Evolutionary conservation across 2,888 invertebrate genomes (phyloP).

Genomic region (Melanostoma mellinum): DNA sequence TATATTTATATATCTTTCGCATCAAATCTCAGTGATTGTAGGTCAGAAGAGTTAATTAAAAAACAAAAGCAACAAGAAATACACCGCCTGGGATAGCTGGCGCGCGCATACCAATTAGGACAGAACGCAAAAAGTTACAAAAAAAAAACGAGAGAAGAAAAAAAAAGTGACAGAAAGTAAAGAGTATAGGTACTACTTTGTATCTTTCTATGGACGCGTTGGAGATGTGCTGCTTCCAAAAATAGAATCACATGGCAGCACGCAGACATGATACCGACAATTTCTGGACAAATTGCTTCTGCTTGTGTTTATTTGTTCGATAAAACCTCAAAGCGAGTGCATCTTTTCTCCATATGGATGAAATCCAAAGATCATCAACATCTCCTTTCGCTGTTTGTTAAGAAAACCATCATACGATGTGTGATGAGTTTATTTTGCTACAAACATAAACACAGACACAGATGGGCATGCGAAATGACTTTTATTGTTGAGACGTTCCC

Average conservation of each 20-base stretch:
- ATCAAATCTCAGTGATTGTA: slow-evolving; percentile 59
- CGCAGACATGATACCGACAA: slow-evolving; percentile 22
- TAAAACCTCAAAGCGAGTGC: slow-evolving; percentile 31
- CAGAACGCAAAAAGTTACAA: slow-evolving; percentile 32
- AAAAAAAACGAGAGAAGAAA: slow-evolving; percentile 19
- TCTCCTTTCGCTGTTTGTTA: slow-evolving; percentile 32
- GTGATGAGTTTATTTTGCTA: slow-evolving; percentile 65
- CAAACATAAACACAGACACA: slow-evolving; percentile 64
- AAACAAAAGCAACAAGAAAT: slow-evolving; percentile 13
- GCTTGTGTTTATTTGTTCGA: slow-evolving; percentile 52
- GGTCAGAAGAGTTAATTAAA: slow-evolving; percentile 68
- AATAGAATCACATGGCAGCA: slow-evolving; percentile 30
- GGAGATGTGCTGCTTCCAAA: slow-evolving; percentile 30
- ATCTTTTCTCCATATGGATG: slow-evolving; percentile 36
- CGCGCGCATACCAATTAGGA: slow-evolving; percentile 60
- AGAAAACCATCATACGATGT: slow-evolving; percentile 40
- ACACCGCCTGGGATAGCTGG: slow-evolving; percentile 33
- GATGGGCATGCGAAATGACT: slow-evolving; percentile 53
- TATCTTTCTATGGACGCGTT: slow-evolving; percentile 8
- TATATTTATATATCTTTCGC: slow-evolving; percentile 54
- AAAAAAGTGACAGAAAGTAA: slow-evolving; percentile 4
- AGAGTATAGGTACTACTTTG: not conserved
- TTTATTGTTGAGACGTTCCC: slow-evolving; percentile 36
- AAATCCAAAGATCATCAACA: slow-evolving; percentile 1
- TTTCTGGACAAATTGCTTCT: slow-evolving; percentile 49